phyloP scores from a whole-genome alignment of 2,888 invertebrate species.

The Rugalucina vietnamica region DNA sequence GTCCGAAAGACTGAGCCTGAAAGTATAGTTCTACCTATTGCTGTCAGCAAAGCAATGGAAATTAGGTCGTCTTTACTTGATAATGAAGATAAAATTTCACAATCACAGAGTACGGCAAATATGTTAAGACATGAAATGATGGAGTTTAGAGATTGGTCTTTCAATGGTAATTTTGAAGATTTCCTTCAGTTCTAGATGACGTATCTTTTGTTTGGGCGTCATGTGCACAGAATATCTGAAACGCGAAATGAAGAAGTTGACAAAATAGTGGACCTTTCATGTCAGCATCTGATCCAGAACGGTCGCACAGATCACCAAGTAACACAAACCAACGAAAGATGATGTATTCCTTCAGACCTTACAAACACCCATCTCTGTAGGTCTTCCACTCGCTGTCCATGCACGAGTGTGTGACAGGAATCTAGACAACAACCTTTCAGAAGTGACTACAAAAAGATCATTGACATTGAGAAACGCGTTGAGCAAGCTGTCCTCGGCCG shows the following conservation, averaged over 20 bases:
- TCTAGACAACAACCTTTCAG: constrained; percentile 12
- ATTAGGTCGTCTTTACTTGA: background rate
- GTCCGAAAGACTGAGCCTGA: background rate
- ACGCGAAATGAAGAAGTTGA: constrained; percentile 31
- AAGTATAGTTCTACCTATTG: background rate
- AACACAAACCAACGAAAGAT: constrained; percentile 29
- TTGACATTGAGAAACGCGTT: constrained; percentile 15
- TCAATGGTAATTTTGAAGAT: constrained; percentile 5
- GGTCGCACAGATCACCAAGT: constrained; percentile 33
- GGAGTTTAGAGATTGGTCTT: constrained; percentile 13
- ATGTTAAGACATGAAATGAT: constrained; percentile 7
- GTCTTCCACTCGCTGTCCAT: constrained; percentile 15
- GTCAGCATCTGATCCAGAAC: constrained; percentile 44
- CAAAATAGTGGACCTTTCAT: constrained; percentile 37
- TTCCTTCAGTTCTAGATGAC: constrained; percentile 29
- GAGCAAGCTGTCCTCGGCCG: constrained; percentile 34
- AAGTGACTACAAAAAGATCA: background rate
- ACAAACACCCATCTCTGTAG: constrained; percentile 23
- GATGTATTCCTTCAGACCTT: constrained; percentile 22
- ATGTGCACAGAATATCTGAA: constrained; percentile 20
- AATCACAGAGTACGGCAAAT: background rate
- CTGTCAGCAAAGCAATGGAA: background rate
- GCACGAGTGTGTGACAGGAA: constrained; percentile 16
- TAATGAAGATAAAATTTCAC: background rate
- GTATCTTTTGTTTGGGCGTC: constrained; percentile 25